Percentiles rank a stretch among this genome's conserved stretches.
Evolutionary conservation across 2,113 vertebrate genomes (phyloP).

Genomic region (Dunckerocampus dactyliophorus): DNA sequence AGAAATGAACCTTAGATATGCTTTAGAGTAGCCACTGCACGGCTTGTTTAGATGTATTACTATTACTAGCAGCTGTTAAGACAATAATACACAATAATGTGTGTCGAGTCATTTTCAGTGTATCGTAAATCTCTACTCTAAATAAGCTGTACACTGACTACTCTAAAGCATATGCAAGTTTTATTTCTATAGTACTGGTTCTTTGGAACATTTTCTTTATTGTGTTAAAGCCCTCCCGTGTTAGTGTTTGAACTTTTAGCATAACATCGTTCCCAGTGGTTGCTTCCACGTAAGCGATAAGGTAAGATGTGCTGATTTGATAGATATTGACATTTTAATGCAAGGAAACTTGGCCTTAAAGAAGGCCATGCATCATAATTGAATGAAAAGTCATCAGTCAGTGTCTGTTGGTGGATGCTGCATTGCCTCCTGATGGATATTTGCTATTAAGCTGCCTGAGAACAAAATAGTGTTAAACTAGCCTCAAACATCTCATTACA

Average conservation of each 20-base stretch:
- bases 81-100: no score
- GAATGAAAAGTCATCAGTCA: not conserved
- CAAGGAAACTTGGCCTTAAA: constrained; percentile 8
- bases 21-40: no score
- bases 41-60: no score
- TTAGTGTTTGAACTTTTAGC: no score
- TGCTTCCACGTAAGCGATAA: not conserved
- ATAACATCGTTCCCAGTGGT: not conserved
- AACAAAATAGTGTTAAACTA: not conserved
- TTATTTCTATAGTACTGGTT: not conserved
- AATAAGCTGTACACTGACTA: no score
- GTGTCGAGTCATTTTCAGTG: no score
- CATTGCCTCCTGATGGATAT: constrained; percentile 11
- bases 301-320: not conserved
- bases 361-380: not conserved
- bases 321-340: constrained; percentile 2
- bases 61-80: no score
- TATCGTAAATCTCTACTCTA: no score
- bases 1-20: no score
- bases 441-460: not conserved
- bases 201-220: no score
- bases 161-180: not conserved
- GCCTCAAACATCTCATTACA: constrained; percentile 1
- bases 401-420: constrained; percentile 3
- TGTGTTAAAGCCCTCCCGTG: no score